These are phyloP conservation scores for Urocynchramus pylzowi DNA, from an alignment of 2,113 vertebrate genomes.

Conservation along the genomic window DNA sequence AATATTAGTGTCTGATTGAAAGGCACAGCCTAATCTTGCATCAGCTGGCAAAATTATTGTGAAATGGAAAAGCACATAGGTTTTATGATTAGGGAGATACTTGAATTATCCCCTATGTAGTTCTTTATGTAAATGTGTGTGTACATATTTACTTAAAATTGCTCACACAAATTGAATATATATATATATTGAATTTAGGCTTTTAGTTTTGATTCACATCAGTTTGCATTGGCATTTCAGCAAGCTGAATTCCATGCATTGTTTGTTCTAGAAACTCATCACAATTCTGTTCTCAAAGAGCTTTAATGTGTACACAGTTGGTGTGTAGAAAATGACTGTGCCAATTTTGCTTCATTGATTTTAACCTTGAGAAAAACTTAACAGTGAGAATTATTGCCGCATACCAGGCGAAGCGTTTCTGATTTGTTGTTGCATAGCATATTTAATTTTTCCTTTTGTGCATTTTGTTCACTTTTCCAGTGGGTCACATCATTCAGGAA, in stretches of 20 bases:
- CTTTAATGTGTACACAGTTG: neutral
- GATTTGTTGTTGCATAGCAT: neutral
- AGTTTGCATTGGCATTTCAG: neutral
- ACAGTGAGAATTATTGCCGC: neutral
- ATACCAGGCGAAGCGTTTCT: neutral
- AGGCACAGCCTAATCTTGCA: neutral
- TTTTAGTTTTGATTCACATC: neutral
- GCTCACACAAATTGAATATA: neutral
- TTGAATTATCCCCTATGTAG: neutral
- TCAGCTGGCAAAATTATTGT: neutral
- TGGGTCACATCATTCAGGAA: conserved; percentile 91
- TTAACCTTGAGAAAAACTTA: neutral
- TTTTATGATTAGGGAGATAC: neutral
- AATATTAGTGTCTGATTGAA: neutral
- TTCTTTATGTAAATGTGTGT: neutral
- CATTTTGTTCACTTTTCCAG: conserved; percentile 65
- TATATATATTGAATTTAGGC: neutral
- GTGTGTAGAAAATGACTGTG: neutral
- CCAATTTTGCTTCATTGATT: neutral
- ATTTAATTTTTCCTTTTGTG: conserved; percentile 13
- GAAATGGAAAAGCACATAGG: neutral
- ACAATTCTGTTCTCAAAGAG: neutral
- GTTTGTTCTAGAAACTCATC: neutral
- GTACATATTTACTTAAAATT: neutral
- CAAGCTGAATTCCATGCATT: neutral